phyloP scores from a whole-genome alignment of 2,888 invertebrate species.

The Ormyrus rosae region DNA sequence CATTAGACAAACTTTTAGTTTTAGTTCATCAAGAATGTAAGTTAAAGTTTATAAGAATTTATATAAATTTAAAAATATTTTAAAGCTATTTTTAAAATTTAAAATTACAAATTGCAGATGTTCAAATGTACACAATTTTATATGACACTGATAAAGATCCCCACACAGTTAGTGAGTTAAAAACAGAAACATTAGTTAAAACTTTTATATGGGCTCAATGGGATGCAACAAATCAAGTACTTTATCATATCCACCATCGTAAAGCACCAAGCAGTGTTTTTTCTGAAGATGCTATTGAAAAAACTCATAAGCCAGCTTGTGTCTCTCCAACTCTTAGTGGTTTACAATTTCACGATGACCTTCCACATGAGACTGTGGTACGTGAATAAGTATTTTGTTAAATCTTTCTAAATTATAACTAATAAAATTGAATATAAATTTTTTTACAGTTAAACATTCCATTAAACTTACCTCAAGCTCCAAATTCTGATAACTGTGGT shows the following conservation, averaged over 20 bases:
- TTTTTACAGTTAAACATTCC: slow-evolving; percentile 87
- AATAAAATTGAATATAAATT: slow-evolving; percentile 33
- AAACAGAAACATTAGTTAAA: slow-evolving; percentile 79
- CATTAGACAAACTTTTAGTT: slow-evolving; percentile 82
- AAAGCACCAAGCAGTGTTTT: slow-evolving; percentile 83
- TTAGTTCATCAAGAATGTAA: slow-evolving; percentile 88
- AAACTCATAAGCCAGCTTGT: slow-evolving; percentile 75
- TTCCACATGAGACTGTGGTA: slow-evolving; percentile 92
- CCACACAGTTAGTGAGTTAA: slow-evolving; percentile 65
- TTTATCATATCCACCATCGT: slow-evolving; percentile 90
- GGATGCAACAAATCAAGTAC: slow-evolving; percentile 86
- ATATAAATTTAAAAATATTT: neutral
- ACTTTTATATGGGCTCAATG: slow-evolving; percentile 92
- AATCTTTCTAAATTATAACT: neutral
- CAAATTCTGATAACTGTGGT: slow-evolving; percentile 80
- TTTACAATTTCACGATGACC: slow-evolving; percentile 90
- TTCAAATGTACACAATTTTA: slow-evolving; percentile 67
- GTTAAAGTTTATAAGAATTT: slow-evolving; percentile 64
- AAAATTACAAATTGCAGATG: slow-evolving; percentile 61
- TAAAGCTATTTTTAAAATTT: slow-evolving; percentile 26
- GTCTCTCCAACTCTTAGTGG: slow-evolving; percentile 86
- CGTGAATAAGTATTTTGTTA: slow-evolving; percentile 65
- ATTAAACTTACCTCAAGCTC: slow-evolving; percentile 85
- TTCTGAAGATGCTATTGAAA: slow-evolving; percentile 81
- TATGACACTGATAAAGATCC: slow-evolving; percentile 60